Percentiles rank a stretch among this genome's conserved stretches.
Evolutionary conservation across 2,113 vertebrate genomes (phyloP).

Genomic region (Chamaetylas fuelleborni): DNA sequence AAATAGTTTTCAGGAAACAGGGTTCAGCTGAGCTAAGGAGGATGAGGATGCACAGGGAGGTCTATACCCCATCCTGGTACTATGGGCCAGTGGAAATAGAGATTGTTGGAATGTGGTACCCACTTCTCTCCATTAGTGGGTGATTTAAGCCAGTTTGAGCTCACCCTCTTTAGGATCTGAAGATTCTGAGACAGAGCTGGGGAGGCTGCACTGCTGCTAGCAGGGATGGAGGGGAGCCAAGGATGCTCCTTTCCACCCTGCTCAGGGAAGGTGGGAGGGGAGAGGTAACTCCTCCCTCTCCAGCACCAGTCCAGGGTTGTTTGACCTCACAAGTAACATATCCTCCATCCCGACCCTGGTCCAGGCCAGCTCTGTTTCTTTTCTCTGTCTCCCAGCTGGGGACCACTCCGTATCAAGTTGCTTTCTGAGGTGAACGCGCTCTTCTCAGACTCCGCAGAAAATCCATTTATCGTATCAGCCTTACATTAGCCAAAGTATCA

Average conservation of each 20-base stretch:
- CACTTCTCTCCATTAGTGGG: neutral
- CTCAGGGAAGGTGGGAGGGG: neutral
- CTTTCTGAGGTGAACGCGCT: neutral
- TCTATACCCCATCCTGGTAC: neutral
- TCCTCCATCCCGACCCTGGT: neutral
- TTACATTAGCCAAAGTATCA: conserved; percentile 17
- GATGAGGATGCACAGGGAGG: neutral
- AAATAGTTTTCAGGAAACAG: neutral
- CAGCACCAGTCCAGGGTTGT: neutral
- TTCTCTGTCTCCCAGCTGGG: neutral
- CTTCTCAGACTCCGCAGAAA: neutral
- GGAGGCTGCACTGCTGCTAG: neutral
- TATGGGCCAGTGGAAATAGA: rapidly evolving
- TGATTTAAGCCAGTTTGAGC: neutral
- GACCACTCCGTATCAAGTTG: neutral
- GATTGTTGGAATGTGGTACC: neutral
- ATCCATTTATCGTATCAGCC: conserved; percentile 41
- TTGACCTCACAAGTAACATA: neutral
- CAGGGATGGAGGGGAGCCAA: rapidly evolving
- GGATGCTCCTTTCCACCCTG: neutral
- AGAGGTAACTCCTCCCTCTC: neutral
- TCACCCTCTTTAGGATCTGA: neutral
- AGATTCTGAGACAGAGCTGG: neutral
- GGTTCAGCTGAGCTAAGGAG: neutral
- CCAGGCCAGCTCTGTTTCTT: conserved; percentile 1